Percentiles rank a stretch among this genome's conserved stretches.
phyloP scores from a whole-genome alignment of 2,113 vertebrate genomes.

The Passer montanus region DNA sequence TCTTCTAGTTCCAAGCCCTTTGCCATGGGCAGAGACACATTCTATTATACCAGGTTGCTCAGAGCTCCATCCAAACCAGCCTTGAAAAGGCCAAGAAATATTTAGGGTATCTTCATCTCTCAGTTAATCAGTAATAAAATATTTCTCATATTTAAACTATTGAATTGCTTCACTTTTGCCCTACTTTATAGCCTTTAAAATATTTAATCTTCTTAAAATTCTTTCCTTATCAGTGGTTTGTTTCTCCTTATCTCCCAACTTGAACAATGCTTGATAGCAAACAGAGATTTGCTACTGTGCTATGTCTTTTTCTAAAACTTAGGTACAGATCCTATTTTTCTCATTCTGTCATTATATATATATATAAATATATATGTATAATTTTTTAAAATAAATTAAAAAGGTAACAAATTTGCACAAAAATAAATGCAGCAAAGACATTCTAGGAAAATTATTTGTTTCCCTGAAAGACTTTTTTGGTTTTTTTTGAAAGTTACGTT shows the following conservation, averaged over 20 bases:
- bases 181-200: background rate
- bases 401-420: background rate
- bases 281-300: background rate
- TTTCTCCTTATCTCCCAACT: background rate
- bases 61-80: background rate
- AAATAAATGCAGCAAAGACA: background rate
- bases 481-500: background rate
- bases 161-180: background rate
- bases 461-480: background rate
- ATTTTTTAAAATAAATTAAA: background rate
- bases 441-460: background rate
- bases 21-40: background rate
- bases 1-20: background rate
- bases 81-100: background rate
- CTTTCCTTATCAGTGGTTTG: background rate
- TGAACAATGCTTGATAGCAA: background rate
- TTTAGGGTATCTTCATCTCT: background rate
- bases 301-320: background rate
- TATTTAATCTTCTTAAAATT: background rate
- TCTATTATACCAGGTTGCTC: background rate
- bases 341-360: background rate
- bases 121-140: background rate
- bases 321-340: background rate
- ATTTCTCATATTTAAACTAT: background rate
- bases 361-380: background rate